Evolutionary conservation across 2,888 invertebrate species (phyloP).

Genomic region (Ferdinandea cuprea): DNA sequence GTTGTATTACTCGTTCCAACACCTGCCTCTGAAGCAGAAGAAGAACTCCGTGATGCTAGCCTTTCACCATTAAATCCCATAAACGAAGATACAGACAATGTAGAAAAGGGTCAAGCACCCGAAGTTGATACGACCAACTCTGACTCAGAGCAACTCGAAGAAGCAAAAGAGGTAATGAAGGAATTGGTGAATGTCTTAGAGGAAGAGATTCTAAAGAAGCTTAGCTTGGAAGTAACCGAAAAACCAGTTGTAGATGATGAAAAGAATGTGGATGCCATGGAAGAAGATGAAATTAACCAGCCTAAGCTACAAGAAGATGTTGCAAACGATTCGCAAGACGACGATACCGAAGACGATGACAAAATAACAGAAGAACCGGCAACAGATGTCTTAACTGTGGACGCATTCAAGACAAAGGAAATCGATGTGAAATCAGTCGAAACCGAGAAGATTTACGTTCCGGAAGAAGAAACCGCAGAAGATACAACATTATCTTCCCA

Average conservation of each 20-base stretch:
- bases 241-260: conserved; percentile 7
- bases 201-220: conserved; percentile 48
- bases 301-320: neutral
- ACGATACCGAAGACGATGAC: conserved; percentile 11
- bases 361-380: conserved; percentile 24
- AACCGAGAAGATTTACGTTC: conserved; percentile 47
- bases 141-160: conserved; percentile 8
- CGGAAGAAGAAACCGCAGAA: conserved; percentile 43
- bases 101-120: conserved; percentile 10
- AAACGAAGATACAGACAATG: neutral
- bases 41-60: conserved; percentile 10
- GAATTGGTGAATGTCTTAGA: conserved; percentile 51
- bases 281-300: neutral
- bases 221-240: neutral
- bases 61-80: conserved; percentile 1
- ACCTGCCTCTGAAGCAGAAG: conserved; percentile 10
- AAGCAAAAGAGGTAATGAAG: conserved; percentile 47
- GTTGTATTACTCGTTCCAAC: conserved; percentile 11
- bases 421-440: conserved; percentile 58
- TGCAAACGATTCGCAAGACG: neutral
- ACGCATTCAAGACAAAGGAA: conserved; percentile 58
- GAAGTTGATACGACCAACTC: neutral
- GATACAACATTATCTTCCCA: conserved; percentile 14
- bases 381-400: conserved; percentile 62
- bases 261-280: neutral